A percentile compares a stretch with the other conserved stretches of the same genome.
phyloP scores from a whole-genome alignment of 2,113 vertebrate species.

The Chionis minor region DNA sequence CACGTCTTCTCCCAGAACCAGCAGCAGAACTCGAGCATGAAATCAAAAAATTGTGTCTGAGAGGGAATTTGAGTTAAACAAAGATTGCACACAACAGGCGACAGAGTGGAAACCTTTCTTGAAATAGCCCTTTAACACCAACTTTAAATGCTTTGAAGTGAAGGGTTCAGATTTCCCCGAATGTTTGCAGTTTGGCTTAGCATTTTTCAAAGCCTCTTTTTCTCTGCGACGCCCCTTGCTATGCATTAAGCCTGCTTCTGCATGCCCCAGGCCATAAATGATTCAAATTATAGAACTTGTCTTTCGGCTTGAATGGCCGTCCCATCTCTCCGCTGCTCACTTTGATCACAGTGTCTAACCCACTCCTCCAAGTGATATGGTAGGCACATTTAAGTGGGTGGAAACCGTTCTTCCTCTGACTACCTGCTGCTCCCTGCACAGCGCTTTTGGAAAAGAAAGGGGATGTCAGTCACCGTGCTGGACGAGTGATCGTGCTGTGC shows the following conservation, averaged over 20 bases:
- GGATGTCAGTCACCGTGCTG: background rate
- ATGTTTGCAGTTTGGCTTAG: constrained; percentile 2
- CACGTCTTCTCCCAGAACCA: background rate
- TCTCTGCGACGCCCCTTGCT: background rate
- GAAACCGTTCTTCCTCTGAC: background rate
- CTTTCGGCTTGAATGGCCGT: background rate
- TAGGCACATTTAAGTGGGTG: background rate
- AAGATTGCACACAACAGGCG: background rate
- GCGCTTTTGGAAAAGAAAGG: background rate
- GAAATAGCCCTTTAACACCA: background rate
- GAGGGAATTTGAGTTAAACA: constrained; percentile 10
- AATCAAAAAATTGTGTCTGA: background rate
- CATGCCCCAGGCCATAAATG: background rate
- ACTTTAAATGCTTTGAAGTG: constrained; percentile 19
- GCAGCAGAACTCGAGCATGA: constrained; percentile 3
- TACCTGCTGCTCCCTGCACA: fast-evolving
- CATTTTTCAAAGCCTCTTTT: constrained; percentile 29
- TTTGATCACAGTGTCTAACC: background rate
- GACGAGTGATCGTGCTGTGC: background rate
- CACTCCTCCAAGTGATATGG: background rate
- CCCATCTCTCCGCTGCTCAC: background rate
- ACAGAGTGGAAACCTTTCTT: background rate
- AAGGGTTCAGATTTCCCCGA: background rate
- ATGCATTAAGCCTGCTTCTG: background rate
- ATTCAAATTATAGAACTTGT: background rate